A percentile compares a stretch with the other conserved stretches of the same genome.
phyloP scores from a whole-genome alignment of 2,113 vertebrate species.

The Romanogobio albipinnatus region DNA sequence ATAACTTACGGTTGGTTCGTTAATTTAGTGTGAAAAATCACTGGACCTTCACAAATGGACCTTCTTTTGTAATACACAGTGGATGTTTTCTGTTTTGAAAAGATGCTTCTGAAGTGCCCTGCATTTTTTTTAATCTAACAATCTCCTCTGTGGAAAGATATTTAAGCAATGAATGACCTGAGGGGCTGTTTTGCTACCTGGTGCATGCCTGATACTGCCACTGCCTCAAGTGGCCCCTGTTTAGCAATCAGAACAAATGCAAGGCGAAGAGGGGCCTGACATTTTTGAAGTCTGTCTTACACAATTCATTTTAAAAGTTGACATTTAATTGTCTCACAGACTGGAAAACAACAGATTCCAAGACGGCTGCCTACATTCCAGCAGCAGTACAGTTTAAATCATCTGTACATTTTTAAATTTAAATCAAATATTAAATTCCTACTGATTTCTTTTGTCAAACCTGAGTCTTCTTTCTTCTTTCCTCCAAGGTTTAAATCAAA shows the following conservation, averaged over 20 bases:
- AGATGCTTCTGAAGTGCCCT: slow-evolving; percentile 43
- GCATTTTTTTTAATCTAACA: background rate
- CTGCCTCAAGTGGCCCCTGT: slow-evolving; percentile 49
- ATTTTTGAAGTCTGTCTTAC: slow-evolving; percentile 19
- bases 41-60: background rate
- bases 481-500: slow-evolving; percentile 37
- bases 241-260: slow-evolving; percentile 49
- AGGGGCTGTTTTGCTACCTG: slow-evolving; percentile 57
- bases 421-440: slow-evolving; percentile 77
- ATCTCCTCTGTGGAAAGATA: slow-evolving; percentile 40
- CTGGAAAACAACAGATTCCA: slow-evolving; percentile 47
- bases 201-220: slow-evolving; percentile 54
- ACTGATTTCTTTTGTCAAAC: slow-evolving; percentile 76
- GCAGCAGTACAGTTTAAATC: slow-evolving; percentile 59
- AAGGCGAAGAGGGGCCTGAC: background rate
- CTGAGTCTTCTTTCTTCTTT: slow-evolving; percentile 58
- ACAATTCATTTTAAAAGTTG: slow-evolving; percentile 13
- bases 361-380: slow-evolving; percentile 59
- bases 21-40: background rate
- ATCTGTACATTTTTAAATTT: slow-evolving; percentile 73
- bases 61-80: slow-evolving; percentile 33
- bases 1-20: background rate
- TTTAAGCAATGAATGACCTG: slow-evolving; percentile 47
- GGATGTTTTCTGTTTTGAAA: slow-evolving; percentile 33
- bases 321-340: slow-evolving; percentile 22